Evolutionary conservation across 30 jellyfish, hydroid and myxozoan species (phyloP), one percentile per base, ranked within the genome.

Genomic region (Cassiopea andromeda): DNA sequence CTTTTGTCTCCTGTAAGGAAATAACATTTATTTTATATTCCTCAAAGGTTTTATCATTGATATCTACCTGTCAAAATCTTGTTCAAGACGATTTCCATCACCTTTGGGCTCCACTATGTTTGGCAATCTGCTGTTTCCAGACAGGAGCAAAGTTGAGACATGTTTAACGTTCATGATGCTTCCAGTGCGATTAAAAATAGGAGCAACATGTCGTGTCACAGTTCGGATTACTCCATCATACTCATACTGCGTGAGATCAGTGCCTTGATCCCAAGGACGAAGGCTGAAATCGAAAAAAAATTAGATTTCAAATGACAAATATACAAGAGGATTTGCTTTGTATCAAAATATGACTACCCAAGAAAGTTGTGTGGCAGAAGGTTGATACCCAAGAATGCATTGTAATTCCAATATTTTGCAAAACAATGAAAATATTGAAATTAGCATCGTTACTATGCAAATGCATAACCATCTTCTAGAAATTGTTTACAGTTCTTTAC

Each of bases 261-360:
- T 92, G 83, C 92, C 94, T 5, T 94, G 98, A 54, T 96, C 99
- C 99, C 99, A 96, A 2, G 99, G 97, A 8, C 99, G 96, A 44
- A 96, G 81, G 77, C 99, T 96, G 81, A 46, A 84, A 92, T 9
- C 79, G 48, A 76, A 50, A 2, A 50, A 2, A 2, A 5, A 9
- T 2, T 9, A 50, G 64, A 5, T 50, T 50, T 50, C 9, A 50
- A 2, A 2, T 50, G 5, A 50, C 64, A 50, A 50, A 50, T 50
- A 2, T 9, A 50, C 9, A 50, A 50, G 9, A 2, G 64, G 8
- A 50, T 2, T 9, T 9, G 64, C n/a, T n/a, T n/a, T n/a, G n/a
- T n/a, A n/a, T n/a, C n/a, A n/a, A n/a, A n/a, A n/a, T n/a, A n/a
- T n/a, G n/a, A n/a, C n/a, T n/a, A n/a, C n/a, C n/a, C n/a, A n/a